Evolutionary conservation across 2,113 vertebrate genomes (phyloP).

Genomic region (Sapajus apella): DNA sequence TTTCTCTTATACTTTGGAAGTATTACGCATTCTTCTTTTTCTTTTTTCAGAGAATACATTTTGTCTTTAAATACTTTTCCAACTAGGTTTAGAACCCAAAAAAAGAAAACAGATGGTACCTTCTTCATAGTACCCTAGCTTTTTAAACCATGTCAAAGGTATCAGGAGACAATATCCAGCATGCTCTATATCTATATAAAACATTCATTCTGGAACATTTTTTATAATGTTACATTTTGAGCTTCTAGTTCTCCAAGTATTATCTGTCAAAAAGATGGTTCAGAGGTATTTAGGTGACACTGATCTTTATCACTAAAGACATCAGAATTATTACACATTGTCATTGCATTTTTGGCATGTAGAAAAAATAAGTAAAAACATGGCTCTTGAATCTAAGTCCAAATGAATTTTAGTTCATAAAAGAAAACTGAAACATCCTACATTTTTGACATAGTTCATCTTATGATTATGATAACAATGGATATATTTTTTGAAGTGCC

Average conservation of each 20-base stretch:
- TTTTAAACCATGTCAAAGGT: slow-evolving; percentile 36
- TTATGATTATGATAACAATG: not conserved
- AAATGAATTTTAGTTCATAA: not conserved
- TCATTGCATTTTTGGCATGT: not conserved
- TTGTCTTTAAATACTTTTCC: not conserved
- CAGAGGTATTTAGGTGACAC: not conserved
- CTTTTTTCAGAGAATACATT: not conserved
- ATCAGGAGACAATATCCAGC: not conserved
- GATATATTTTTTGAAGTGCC: not conserved
- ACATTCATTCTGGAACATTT: not conserved
- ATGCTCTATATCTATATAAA: not conserved
- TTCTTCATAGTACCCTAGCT: not conserved
- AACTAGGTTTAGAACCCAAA: not conserved
- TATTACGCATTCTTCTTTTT: not conserved
- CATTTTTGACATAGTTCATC: not conserved
- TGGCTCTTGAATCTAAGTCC: not conserved
- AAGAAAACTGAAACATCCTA: not conserved
- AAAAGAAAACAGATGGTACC: slow-evolving; percentile 20
- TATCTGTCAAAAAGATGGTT: not conserved
- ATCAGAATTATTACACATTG: not conserved
- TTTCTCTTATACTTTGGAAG: not conserved
- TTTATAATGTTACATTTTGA: not conserved
- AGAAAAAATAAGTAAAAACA: not conserved
- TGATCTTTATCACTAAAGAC: not conserved
- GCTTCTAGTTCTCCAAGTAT: not conserved